These are phyloP conservation scores for Rhinopomastus cyanomelas DNA, from an alignment of 2,113 vertebrate species.

Conservation along the genomic window DNA sequence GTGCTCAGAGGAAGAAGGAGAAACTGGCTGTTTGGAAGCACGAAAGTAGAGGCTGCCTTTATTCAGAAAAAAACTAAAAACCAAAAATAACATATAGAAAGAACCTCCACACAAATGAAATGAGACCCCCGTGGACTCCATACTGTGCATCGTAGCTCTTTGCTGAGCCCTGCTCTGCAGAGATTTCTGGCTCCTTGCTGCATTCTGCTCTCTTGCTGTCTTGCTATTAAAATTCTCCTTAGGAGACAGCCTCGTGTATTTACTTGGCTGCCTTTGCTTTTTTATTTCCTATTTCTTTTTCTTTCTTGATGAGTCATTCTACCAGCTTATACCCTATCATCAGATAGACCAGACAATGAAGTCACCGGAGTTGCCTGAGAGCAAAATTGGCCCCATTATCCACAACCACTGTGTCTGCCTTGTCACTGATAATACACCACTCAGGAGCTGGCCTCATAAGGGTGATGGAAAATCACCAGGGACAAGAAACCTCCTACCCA, in stretches of 20 bases:
- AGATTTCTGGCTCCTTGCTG: slow-evolving; percentile 36
- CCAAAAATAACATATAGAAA: neutral
- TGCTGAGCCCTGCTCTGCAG: slow-evolving; percentile 15
- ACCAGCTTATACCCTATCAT: slow-evolving; percentile 64
- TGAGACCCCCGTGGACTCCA: neutral
- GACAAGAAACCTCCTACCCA: slow-evolving; percentile 4
- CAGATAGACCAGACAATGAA: slow-evolving; percentile 68
- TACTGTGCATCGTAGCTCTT: neutral
- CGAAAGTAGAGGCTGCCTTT: neutral
- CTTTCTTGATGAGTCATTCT: slow-evolving; percentile 59
- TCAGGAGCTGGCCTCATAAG: neutral
- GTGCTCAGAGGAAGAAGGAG: neutral
- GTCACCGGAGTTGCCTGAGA: slow-evolving; percentile 64
- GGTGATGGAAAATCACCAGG: slow-evolving; percentile 56
- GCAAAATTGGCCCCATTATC: slow-evolving; percentile 56
- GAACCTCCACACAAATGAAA: neutral
- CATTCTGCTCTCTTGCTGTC: neutral
- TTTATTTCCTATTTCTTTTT: slow-evolving; percentile 15
- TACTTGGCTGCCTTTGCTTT: slow-evolving; percentile 58
- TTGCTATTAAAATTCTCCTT: slow-evolving; percentile 39
- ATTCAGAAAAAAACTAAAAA: neutral
- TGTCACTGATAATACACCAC: slow-evolving; percentile 25
- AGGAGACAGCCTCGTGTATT: slow-evolving; percentile 34
- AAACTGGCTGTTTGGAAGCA: neutral
- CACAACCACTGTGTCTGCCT: slow-evolving; percentile 40